phyloP scores from a whole-genome alignment of 35 echinoderm and acorn worm genomes.

The Patiria miniata region DNA sequence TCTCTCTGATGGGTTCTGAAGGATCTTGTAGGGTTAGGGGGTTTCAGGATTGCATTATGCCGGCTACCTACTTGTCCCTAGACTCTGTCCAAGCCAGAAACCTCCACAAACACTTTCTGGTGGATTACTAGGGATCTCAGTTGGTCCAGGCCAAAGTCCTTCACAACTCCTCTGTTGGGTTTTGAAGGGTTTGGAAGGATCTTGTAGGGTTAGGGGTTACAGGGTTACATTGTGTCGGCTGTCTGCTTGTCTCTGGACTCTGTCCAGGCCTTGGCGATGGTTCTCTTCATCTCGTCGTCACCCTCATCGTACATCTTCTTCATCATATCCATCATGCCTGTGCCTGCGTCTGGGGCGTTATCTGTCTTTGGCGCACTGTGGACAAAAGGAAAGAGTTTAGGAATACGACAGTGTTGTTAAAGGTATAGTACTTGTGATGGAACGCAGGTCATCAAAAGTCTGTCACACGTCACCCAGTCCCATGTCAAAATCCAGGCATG shows the following conservation, averaged over 20 bases:
- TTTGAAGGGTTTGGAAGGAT: too few species aligned
- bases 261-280: constrained; percentile 94
- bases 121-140: too few species aligned
- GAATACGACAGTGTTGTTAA: background rate
- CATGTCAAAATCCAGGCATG: too few species aligned
- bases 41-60: background rate
- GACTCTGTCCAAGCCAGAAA: constrained; percentile 95
- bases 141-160: too few species aligned
- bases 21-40: too few species aligned
- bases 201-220: too few species aligned
- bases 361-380: constrained; percentile 43
- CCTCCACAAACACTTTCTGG: too few species aligned
- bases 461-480: too few species aligned
- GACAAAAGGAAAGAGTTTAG: background rate
- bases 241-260: constrained; percentile 71
- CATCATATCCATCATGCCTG: constrained; percentile 88
- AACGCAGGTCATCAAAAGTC: too few species aligned
- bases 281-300: constrained; percentile 97
- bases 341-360: constrained; percentile 47
- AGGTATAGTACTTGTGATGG: background rate
- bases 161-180: too few species aligned
- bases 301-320: constrained; percentile 98
- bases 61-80: constrained; percentile 53
- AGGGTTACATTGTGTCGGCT: background rate
- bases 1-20: too few species aligned